These are phyloP conservation scores for Ashinkailepas kermadecensis DNA, from an alignment of 2,888 invertebrate genomes.

Conservation along the genomic window DNA sequence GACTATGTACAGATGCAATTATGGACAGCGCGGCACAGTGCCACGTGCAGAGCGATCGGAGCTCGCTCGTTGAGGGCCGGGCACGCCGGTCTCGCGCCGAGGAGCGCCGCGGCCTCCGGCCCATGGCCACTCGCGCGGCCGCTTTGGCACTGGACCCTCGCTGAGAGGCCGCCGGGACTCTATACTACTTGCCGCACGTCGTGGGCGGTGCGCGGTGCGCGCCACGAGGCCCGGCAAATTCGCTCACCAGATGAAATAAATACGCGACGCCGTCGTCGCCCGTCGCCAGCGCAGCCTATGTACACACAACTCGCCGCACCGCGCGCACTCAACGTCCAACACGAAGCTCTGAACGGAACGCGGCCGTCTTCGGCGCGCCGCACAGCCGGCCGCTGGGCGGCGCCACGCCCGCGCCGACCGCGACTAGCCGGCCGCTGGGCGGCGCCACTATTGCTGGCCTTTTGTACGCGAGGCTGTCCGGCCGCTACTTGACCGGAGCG, in stretches of 20 bases:
- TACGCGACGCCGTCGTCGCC: not conserved
- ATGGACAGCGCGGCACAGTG: too few relatives aligned
- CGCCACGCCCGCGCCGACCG: not conserved
- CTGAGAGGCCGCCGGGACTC: not conserved
- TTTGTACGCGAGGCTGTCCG: not conserved
- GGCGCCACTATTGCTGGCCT: not conserved
- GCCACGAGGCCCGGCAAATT: not conserved
- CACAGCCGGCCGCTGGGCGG: not conserved
- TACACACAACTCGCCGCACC: not conserved
- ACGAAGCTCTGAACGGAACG: not conserved
- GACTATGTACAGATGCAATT: too few relatives aligned
- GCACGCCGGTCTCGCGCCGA: not conserved
- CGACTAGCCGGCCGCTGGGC: not conserved
- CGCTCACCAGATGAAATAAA: slow-evolving; percentile 9
- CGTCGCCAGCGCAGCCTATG: not conserved
- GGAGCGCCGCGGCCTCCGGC: not conserved
- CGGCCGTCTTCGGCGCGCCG: not conserved
- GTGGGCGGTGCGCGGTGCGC: not conserved
- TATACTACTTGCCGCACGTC: too few relatives aligned
- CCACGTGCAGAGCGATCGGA: too few relatives aligned
- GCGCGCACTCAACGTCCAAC: not conserved
- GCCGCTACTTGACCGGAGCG: slow-evolving; percentile 1
- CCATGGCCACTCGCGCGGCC: not conserved
- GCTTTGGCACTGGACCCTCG: not conserved
- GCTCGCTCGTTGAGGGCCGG: not conserved